Evolutionary conservation across 2,113 vertebrate species (phyloP).

Genomic region (Lipotes vexillifer): DNA sequence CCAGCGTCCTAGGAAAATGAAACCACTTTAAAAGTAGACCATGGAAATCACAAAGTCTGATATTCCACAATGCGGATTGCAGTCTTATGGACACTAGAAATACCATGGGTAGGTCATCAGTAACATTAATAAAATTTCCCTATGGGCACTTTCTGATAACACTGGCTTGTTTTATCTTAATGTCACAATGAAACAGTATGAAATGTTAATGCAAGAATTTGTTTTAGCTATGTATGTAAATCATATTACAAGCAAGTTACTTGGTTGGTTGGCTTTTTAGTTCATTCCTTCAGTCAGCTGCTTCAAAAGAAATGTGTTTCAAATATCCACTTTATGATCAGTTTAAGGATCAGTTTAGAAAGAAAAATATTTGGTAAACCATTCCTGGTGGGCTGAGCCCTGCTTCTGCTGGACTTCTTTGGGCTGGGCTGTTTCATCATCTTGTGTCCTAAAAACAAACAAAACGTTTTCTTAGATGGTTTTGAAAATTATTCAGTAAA

Average conservation of each 20-base stretch:
- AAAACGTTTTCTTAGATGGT: not conserved
- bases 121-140: not conserved
- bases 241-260: not conserved
- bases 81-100: not conserved
- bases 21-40: not conserved
- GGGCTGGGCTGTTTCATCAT: slow-evolving; percentile 80
- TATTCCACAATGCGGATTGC: not conserved
- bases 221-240: not conserved
- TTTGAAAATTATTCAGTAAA: not conserved
- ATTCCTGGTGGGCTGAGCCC: slow-evolving; percentile 88
- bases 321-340: not conserved
- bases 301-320: not conserved
- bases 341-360: slow-evolving; percentile 81
- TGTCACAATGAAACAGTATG: not conserved
- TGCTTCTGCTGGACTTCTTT: slow-evolving; percentile 84
- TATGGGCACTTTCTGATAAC: not conserved
- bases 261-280: not conserved
- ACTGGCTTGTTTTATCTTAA: not conserved
- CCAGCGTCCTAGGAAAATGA: not conserved
- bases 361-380: slow-evolving; percentile 99
- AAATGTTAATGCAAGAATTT: not conserved
- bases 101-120: not conserved
- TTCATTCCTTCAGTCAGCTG: not conserved
- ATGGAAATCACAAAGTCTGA: not conserved
- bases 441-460: slow-evolving; percentile 82